Conservation (phyloP, 2,113 vertebrate species). For the Pachycephala philippinensis region DNA sequence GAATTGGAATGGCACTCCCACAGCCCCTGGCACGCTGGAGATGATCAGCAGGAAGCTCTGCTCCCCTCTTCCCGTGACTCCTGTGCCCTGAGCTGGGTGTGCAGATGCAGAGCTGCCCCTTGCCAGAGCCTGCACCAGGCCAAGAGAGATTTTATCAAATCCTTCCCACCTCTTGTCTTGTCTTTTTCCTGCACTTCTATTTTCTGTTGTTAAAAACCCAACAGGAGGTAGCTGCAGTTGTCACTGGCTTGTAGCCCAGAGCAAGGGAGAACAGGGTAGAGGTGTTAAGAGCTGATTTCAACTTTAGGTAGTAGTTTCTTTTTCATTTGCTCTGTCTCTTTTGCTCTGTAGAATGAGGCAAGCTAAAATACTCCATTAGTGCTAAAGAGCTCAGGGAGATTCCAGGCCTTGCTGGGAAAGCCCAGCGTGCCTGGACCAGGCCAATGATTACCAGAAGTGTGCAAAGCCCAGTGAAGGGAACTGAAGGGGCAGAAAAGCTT, state of each 20-base stretch:
- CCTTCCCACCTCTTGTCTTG: conserved; percentile 3
- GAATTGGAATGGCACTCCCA: not conserved
- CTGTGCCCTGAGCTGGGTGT: not conserved
- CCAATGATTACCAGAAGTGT: not conserved
- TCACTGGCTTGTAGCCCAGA: conserved; percentile 9
- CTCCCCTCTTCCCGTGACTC: not conserved
- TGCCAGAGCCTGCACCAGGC: not conserved
- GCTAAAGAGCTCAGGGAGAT: not conserved
- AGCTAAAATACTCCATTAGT: not conserved
- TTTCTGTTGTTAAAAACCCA: not conserved
- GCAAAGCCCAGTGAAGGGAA: not conserved
- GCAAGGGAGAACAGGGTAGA: not conserved
- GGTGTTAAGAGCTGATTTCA: not conserved
- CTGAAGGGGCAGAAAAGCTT: not conserved
- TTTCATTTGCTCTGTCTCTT: not conserved
- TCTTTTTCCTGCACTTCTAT: conserved; percentile 45
- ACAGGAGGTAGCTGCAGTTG: not conserved
- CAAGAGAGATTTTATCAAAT: not conserved
- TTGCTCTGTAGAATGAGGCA: not conserved
- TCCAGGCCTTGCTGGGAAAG: not conserved
- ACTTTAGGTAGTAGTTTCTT: not conserved
- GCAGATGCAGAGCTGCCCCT: not conserved
- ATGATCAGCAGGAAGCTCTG: not conserved
- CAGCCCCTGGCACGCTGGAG: not conserved
- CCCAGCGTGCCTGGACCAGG: not conserved